These are phyloP conservation scores for Chironomus riparius DNA, from an alignment of 2,888 invertebrate genomes.

Conservation along the genomic window DNA sequence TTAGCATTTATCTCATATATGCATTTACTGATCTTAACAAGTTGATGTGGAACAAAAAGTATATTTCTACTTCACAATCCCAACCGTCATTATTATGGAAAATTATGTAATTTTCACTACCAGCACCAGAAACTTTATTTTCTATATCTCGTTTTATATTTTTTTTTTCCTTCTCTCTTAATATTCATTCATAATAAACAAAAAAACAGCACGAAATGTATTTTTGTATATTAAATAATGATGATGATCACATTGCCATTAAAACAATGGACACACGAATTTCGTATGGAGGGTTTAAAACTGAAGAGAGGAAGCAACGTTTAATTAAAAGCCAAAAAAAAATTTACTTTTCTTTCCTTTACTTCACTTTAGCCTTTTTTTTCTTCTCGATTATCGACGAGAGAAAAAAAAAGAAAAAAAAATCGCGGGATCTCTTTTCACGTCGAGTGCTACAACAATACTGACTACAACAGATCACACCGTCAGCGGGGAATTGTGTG, in stretches of 20 bases:
- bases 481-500: background rate
- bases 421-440: background rate
- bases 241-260: background rate
- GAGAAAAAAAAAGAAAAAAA: background rate
- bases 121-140: background rate
- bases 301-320: background rate
- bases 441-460: conserved; percentile 5
- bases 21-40: background rate
- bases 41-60: background rate
- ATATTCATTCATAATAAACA: too few relatives aligned
- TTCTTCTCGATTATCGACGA: background rate
- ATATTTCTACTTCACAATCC: background rate
- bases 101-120: conserved; percentile 1
- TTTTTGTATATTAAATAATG: background rate
- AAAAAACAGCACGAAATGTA: background rate
- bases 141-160: background rate
- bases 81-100: background rate
- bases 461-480: background rate
- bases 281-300: background rate
- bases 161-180: background rate
- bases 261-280: background rate
- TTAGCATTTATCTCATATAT: too few relatives aligned
- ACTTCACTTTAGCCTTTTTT: background rate
- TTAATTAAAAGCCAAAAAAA: background rate
- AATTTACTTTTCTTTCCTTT: background rate